Evolutionary conservation across 2,888 invertebrate species (phyloP).

Genomic region (Plutella xylostella): DNA sequence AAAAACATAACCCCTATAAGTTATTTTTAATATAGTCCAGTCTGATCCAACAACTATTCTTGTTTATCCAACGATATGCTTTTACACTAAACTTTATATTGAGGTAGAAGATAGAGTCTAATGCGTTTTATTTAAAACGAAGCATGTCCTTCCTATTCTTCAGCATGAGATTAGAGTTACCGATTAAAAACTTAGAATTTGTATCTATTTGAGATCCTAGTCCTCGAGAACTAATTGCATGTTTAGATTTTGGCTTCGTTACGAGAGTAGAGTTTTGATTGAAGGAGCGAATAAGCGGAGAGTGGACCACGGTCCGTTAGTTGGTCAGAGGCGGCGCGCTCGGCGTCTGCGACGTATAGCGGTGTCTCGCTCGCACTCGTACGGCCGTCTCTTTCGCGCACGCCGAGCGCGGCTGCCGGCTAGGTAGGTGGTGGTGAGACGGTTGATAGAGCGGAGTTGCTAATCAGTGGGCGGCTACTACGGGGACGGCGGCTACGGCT

Average conservation of each 20-base stretch:
- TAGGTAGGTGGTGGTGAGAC: neutral
- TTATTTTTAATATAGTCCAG: neutral
- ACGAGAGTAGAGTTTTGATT: neutral
- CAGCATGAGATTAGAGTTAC: slow-evolving; percentile 50
- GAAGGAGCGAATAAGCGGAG: no score
- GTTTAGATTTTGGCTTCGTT: slow-evolving; percentile 4
- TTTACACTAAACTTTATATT: slow-evolving; percentile 1
- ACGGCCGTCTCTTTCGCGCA: no score
- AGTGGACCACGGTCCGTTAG: no score
- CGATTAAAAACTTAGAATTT: neutral
- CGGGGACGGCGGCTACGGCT: slow-evolving; percentile 47
- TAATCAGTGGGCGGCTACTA: slow-evolving; percentile 57
- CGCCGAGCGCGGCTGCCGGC: no score
- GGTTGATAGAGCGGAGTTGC: neutral
- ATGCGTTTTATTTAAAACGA: slow-evolving; percentile 29
- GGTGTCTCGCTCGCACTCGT: no score
- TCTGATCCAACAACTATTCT: slow-evolving; percentile 5
- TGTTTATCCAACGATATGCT: neutral
- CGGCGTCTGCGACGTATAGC: no score
- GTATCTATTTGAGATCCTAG: neutral
- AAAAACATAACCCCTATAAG: neutral
- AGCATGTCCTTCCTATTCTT: slow-evolving; percentile 49
- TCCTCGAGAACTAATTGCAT: slow-evolving; percentile 3
- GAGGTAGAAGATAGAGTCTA: slow-evolving; percentile 1
- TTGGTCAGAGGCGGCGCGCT: no score